phyloP scores from a whole-genome alignment of 2,113 vertebrate species.

The Rallus limicola region DNA sequence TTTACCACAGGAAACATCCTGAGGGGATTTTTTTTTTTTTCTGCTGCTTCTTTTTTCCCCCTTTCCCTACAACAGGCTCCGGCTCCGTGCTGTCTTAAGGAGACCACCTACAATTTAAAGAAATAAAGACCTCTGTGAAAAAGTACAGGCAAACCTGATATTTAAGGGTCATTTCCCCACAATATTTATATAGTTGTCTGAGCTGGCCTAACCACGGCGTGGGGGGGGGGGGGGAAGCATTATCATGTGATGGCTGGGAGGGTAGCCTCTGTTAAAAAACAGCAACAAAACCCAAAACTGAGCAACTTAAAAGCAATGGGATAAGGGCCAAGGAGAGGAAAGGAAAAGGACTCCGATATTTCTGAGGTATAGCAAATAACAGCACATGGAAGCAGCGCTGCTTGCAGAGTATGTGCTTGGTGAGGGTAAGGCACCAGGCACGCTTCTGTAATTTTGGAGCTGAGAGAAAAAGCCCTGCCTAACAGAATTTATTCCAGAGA shows the following conservation, averaged over 20 bases:
- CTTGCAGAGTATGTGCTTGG: not conserved
- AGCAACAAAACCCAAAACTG: not conserved
- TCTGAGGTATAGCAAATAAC: not conserved
- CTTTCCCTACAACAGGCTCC: not conserved
- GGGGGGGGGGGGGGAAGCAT: not conserved
- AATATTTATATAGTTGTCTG: slow-evolving; percentile 51
- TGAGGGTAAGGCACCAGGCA: not conserved
- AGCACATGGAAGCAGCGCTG: not conserved
- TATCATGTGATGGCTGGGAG: not conserved
- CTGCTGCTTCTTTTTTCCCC: not conserved
- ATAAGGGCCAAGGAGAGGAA: slow-evolving; percentile 13
- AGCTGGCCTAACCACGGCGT: not conserved
- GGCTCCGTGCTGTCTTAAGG: not conserved
- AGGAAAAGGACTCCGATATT: slow-evolving; percentile 1
- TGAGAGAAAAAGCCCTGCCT: not conserved
- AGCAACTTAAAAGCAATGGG: not conserved
- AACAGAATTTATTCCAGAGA: not conserved
- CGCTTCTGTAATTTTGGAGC: not conserved
- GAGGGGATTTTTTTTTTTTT: slow-evolving; percentile 27
- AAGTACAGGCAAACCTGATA: slow-evolving; percentile 16
- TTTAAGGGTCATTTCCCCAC: slow-evolving; percentile 46
- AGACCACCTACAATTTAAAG: slow-evolving; percentile 62
- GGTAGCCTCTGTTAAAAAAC: slow-evolving; percentile 24
- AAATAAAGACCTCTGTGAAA: slow-evolving; percentile 36
- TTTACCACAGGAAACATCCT: slow-evolving; percentile 31